phyloP scores from a whole-genome alignment of 2,888 invertebrate species.

The Loripinus fragilis region DNA sequence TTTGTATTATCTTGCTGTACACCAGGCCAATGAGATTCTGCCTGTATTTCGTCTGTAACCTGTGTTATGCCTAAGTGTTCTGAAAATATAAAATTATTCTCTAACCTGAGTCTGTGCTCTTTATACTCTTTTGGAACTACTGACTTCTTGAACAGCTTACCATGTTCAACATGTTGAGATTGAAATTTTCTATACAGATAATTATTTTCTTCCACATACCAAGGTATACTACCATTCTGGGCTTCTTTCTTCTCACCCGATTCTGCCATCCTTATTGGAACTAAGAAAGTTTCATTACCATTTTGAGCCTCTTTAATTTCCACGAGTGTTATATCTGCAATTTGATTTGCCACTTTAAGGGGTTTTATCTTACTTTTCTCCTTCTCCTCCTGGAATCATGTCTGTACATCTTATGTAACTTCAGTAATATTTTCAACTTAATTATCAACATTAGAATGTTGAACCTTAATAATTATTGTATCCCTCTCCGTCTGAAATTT shows the following conservation, averaged over 20 bases:
- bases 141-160: not conserved
- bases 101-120: constrained; percentile 20
- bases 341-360: no score
- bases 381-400: no score
- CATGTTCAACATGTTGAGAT: constrained; percentile 6
- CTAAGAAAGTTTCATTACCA: no score
- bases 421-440: no score
- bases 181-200: not conserved
- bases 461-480: no score
- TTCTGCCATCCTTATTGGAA: no score
- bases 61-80: constrained; percentile 42
- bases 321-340: no score
- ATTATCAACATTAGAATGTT: no score
- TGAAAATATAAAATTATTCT: constrained; percentile 28
- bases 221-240: not conserved
- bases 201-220: not conserved
- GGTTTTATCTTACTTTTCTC: no score
- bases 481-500: no score
- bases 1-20: constrained; percentile 23
- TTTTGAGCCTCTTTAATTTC: no score
- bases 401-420: no score
- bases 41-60: constrained; percentile 19
- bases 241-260: not conserved
- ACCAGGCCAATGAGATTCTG: constrained; percentile 39
- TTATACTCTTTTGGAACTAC: constrained; percentile 26